Conservation (phyloP, 1,140 invertebrate species). For the Monochamus saltuarius region DNA sequence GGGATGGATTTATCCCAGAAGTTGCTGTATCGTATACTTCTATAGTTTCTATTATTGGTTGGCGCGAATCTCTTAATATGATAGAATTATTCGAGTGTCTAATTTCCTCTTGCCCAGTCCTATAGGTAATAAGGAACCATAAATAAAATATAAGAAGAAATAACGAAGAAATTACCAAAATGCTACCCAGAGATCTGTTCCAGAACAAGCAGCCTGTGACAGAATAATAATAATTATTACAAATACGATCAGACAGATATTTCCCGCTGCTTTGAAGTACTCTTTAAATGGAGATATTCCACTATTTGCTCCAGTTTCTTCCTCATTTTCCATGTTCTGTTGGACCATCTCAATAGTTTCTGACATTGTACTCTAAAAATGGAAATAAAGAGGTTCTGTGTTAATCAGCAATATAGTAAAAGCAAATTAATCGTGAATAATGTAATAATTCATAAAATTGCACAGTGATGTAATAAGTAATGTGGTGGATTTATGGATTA, state of each 20-base stretch:
- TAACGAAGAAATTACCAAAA: conserved; percentile 61
- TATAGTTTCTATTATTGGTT: too few species aligned
- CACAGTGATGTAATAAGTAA: too few species aligned
- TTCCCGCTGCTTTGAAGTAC: conserved; percentile 9
- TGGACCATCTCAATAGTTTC: background rate
- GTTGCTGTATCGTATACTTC: too few species aligned
- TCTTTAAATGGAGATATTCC: conserved; percentile 7
- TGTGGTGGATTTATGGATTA: too few species aligned
- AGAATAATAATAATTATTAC: background rate
- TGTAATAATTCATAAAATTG: too few species aligned
- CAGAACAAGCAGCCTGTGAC: conserved; percentile 55
- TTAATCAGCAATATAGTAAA: background rate
- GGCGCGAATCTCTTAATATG: too few species aligned
- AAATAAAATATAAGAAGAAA: conserved; percentile 1
- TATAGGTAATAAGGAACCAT: conserved; percentile 12
- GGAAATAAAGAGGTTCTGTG: background rate
- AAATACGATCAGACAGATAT: background rate
- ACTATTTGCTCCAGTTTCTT: background rate
- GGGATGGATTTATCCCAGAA: background rate
- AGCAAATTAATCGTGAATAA: too few species aligned
- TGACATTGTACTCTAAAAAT: background rate
- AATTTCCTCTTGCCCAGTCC: conserved; percentile 39
- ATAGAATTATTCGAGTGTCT: conserved; percentile 12
- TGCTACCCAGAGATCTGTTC: conserved; percentile 77
- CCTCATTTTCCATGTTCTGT: background rate